Evolutionary conservation across 2,113 vertebrate genomes (phyloP), one percentile per base, ranked within the genome.

Genomic region (Hepsetus odoe): DNA sequence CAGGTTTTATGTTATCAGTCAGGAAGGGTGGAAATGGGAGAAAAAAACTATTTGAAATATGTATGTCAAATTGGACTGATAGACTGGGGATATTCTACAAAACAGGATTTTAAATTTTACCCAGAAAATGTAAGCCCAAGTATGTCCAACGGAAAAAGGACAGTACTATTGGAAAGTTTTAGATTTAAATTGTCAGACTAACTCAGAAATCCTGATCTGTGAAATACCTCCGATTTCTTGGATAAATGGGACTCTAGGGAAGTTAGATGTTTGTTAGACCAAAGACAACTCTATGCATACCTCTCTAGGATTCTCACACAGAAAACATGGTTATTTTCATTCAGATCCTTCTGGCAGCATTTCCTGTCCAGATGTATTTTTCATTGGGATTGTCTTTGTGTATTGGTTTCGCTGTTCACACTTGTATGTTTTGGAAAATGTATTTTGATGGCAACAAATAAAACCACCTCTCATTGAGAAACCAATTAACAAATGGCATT

Each of bases 221-320:
- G n/a, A n/a, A n/a, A n/a, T n/a, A n/a, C n/a, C n/a, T n/a, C n/a
- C n/a, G n/a, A n/a, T n/a, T 42, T 66, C 14, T 13, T 14, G 12
- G 16, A 53, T 46, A 4, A 70, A 77, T 11, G 9, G 20, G 20
- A 38, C 64, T 58, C 26, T 9, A 42, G 38, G 35, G 72, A 30
- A n/a, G 28, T 13, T 65, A 49, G 26, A 76, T 64, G 42, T 51
- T 20, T 83, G 67, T 44, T 9, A 77, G 35, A 80, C 73, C 77
- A 82, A 85, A 85, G 83, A 77, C 65, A 74, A 77, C 67, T 78
- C 70, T 80, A 80, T 82, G 80, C 80, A 85, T 66, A 76, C 42
- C 28, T 61, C 33, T 35, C 32, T 6, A 77, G 14, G 10, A 44
- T 55, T 69, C 30, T 68, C 20, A 53, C 56, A 55, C 32, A 56